Conservation (phyloP, 1,140 invertebrate genomes). For the Temnothorax curvispinosus region DNA sequence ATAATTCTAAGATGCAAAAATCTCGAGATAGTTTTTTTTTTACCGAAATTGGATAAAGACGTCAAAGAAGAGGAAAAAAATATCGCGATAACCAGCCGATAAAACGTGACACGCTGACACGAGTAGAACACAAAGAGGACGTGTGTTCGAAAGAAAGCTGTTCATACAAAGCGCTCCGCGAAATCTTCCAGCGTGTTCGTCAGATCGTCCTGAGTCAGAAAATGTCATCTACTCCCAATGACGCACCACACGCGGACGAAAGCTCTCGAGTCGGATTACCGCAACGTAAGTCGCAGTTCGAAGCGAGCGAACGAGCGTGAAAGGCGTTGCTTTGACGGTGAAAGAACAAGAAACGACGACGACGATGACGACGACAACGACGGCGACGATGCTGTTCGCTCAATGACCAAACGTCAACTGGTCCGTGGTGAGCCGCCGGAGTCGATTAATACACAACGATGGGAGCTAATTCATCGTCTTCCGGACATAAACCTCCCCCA, state of each 20-base stretch:
- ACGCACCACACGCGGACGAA: slow-evolving; percentile 1
- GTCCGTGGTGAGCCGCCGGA: slow-evolving; percentile 59
- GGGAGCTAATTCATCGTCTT: slow-evolving; percentile 67
- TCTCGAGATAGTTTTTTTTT: not conserved
- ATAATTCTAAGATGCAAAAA: not conserved
- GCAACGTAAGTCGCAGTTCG: not conserved
- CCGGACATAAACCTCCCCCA: slow-evolving; percentile 58
- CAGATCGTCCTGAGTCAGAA: not conserved
- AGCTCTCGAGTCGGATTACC: not conserved
- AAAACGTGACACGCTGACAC: not conserved
- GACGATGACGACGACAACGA: not conserved
- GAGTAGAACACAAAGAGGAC: not conserved
- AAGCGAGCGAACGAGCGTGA: slow-evolving; percentile 23
- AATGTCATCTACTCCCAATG: not conserved
- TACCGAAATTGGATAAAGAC: not conserved
- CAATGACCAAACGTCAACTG: slow-evolving; percentile 75
- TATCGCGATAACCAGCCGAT: not conserved
- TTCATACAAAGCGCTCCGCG: too few species aligned
- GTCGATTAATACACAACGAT: slow-evolving; percentile 70
- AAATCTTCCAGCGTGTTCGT: not conserved
- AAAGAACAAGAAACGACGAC: not conserved
- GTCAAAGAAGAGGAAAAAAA: not conserved
- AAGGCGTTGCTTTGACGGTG: slow-evolving; percentile 26
- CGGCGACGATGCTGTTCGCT: slow-evolving; percentile 40
- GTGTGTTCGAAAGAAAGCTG: not conserved